Percentiles rank a stretch among this genome's conserved stretches.
These are phyloP conservation scores for Parasteatoda lunata DNA, from an alignment of 2,888 invertebrate species.

Conservation along the genomic window DNA sequence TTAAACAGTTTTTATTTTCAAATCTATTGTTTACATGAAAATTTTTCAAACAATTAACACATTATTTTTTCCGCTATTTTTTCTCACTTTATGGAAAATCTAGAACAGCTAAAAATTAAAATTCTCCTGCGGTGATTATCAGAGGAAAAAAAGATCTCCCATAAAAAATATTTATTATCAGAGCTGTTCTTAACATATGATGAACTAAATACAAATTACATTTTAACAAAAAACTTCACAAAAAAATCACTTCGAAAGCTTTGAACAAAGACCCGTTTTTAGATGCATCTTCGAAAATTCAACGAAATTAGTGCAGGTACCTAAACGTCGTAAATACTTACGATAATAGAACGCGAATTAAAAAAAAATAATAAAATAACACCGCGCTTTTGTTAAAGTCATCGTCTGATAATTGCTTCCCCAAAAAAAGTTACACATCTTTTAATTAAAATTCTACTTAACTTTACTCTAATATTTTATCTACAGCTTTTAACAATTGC, in stretches of 20 bases:
- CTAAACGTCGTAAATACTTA: constrained; percentile 1
- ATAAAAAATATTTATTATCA: background rate
- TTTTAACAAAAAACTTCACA: background rate
- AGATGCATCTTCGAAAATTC: background rate
- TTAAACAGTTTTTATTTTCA: no score
- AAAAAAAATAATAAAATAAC: background rate
- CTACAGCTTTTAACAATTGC: constrained; percentile 55
- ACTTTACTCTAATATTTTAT: constrained; percentile 61
- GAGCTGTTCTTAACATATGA: constrained; percentile 2
- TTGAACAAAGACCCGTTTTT: constrained; percentile 15
- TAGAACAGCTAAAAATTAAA: background rate
- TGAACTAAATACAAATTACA: constrained; percentile 2
- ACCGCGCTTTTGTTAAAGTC: constrained; percentile 52
- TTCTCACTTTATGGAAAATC: no score
- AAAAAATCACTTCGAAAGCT: background rate
- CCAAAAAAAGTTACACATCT: constrained; percentile 50
- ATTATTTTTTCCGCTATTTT: no score
- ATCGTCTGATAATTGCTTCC: constrained; percentile 30
- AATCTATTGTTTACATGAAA: no score
- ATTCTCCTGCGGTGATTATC: background rate
- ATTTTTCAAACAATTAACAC: no score
- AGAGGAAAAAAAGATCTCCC: background rate
- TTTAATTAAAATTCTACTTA: constrained; percentile 63
- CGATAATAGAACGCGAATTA: background rate
- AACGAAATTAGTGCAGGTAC: background rate